A percentile compares a stretch with the other conserved stretches of the same genome.
Evolutionary conservation across 2,797 vertebrate genomes (phyloP).

Genomic region (Anolis apletophallus): DNA sequence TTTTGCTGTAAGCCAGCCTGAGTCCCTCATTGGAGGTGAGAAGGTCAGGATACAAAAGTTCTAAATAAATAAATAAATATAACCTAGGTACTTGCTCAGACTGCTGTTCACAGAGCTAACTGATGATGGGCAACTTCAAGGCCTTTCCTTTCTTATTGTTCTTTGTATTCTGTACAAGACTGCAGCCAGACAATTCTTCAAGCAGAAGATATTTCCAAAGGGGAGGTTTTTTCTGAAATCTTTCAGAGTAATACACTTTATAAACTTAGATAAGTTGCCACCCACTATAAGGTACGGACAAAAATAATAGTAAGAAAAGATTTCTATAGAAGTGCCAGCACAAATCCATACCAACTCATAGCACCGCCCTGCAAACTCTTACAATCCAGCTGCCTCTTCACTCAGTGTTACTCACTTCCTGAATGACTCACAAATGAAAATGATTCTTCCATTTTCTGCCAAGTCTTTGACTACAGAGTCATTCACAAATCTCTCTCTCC

Average conservation of each 20-base stretch:
- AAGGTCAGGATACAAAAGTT: no score
- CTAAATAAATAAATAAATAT: no score
- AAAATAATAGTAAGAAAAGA: background rate
- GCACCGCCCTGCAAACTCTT: background rate
- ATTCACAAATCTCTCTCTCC: background rate
- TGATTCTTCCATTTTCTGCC: background rate
- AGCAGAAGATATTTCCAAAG: no score
- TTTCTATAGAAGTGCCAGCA: background rate
- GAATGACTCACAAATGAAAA: slow-evolving; percentile 13
- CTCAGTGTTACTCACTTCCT: slow-evolving; percentile 17
- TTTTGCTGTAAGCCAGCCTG: no score
- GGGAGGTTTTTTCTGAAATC: no score
- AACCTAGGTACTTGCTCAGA: no score
- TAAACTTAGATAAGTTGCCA: background rate
- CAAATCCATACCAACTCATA: background rate
- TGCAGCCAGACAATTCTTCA: no score
- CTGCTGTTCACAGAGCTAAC: no score
- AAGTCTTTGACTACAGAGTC: slow-evolving; percentile 27
- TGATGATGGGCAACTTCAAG: no score
- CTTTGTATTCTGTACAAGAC: no score
- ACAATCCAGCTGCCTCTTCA: background rate
- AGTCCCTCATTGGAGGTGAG: no score
- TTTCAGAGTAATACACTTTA: background rate
- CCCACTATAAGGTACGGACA: background rate
- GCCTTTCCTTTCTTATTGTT: no score